A percentile compares a stretch with the other conserved stretches of the same genome.
phyloP scores from a whole-genome alignment of 1,140 invertebrate genomes.

The Caenorhabditis brenneri region DNA sequence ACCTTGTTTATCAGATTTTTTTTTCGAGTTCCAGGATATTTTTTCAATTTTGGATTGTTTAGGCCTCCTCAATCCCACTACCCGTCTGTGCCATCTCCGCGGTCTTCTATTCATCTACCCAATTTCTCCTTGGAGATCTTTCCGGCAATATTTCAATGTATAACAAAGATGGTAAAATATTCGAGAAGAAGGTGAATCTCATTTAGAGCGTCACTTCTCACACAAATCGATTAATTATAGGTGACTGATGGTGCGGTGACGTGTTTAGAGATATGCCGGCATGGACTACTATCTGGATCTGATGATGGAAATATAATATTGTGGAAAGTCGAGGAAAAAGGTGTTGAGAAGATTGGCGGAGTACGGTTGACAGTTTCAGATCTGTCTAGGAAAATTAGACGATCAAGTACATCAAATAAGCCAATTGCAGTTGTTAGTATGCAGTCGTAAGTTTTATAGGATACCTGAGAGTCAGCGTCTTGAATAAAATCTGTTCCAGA shows the following conservation, averaged over 20 bases:
- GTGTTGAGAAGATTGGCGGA: background rate
- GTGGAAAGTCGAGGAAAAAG: background rate
- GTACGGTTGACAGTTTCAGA: background rate
- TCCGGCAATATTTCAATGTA: conserved; percentile 34
- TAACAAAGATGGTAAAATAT: background rate
- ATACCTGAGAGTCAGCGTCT: too few species aligned
- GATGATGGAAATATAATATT: conserved; percentile 4
- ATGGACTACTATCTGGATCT: conserved; percentile 4
- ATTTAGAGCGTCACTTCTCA: too few species aligned
- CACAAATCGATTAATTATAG: background rate
- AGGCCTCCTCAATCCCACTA: background rate
- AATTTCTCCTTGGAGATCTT: background rate
- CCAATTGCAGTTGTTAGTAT: conserved; percentile 11
- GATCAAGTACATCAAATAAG: background rate
- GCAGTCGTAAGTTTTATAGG: background rate
- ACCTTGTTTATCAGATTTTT: background rate
- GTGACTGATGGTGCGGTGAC: conserved; percentile 2
- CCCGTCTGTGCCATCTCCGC: conserved; percentile 14
- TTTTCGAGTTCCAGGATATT: background rate
- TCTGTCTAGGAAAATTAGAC: conserved; percentile 8
- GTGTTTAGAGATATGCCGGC: background rate
- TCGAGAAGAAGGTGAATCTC: conserved; percentile 8
- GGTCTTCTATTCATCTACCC: background rate
- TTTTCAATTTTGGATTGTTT: background rate
- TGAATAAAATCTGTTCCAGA: background rate